phyloP scores from a whole-genome alignment of 2,888 invertebrate genomes.

The Deilephila elpenor region DNA sequence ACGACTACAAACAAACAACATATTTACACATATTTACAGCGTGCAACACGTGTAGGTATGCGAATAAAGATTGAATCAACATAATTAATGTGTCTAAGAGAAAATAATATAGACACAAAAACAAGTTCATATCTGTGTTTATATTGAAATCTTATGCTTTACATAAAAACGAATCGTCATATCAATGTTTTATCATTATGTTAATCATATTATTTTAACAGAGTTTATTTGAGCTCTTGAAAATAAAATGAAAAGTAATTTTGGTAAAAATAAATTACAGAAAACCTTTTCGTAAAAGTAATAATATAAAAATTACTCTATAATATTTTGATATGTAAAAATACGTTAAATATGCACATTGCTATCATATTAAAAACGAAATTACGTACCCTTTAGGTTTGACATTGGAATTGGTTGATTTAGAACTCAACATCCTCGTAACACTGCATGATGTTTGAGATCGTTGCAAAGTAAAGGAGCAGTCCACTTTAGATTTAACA shows the following conservation, averaged over 20 bases:
- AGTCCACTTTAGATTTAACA: slow-evolving; percentile 93
- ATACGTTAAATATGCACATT: background rate
- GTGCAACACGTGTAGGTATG: background rate
- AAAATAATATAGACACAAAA: background rate
- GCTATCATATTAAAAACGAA: background rate
- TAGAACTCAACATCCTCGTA: slow-evolving; percentile 76
- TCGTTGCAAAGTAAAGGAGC: slow-evolving; percentile 79
- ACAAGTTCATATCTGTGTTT: too few relatives aligned
- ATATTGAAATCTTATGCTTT: too few relatives aligned
- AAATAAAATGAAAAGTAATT: too few relatives aligned
- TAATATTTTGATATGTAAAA: slow-evolving; percentile 1
- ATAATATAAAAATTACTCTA: background rate
- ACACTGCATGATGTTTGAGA: slow-evolving; percentile 81
- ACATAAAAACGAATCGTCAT: too few relatives aligned
- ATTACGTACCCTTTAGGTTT: slow-evolving; percentile 78
- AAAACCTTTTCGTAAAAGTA: background rate
- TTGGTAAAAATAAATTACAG: too few relatives aligned
- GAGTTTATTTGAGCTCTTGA: too few relatives aligned
- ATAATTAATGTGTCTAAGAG: too few relatives aligned
- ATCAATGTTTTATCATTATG: too few relatives aligned
- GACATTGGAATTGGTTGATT: slow-evolving; percentile 70
- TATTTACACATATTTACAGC: background rate
- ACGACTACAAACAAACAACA: slow-evolving; percentile 59
- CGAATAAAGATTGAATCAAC: background rate
- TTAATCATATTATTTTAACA: too few relatives aligned